Conservation (phyloP, 1,140 invertebrate genomes). For the Macrobrachium nipponense region DNA sequence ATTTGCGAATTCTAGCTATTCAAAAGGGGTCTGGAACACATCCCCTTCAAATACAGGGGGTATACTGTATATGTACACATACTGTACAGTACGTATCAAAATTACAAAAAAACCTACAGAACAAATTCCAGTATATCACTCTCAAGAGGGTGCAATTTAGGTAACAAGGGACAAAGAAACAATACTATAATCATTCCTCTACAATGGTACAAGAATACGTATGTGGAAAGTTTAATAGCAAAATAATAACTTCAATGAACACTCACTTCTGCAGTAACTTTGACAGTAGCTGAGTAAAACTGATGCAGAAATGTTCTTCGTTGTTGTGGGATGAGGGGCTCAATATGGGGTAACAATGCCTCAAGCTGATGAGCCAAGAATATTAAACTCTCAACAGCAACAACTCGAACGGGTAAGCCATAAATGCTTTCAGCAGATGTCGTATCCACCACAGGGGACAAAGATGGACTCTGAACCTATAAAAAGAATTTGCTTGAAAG, state of each 20-base stretch:
- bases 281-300: slow-evolving; percentile 74
- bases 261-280: slow-evolving; percentile 57
- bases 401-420: slow-evolving; percentile 81
- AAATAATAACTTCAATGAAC: neutral
- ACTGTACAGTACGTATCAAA: no score
- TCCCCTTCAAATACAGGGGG: no score
- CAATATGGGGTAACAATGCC: slow-evolving; percentile 84
- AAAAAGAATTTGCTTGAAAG: slow-evolving; percentile 43
- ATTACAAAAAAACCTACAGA: no score
- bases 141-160: no score
- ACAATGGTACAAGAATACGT: neutral
- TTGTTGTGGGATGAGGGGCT: slow-evolving; percentile 78
- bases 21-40: no score
- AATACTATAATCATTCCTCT: no score
- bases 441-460: slow-evolving; percentile 81
- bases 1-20: no score
- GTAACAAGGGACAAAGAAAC: no score
- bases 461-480: slow-evolving; percentile 74
- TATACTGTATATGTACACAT: no score
- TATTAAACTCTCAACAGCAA: slow-evolving; percentile 91
- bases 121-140: no score
- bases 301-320: slow-evolving; percentile 77
- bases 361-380: slow-evolving; percentile 91
- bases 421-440: slow-evolving; percentile 79
- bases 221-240: neutral